Evolutionary conservation across 2,888 invertebrate genomes (phyloP), one percentile per base, ranked within the genome.

Genomic region (Escarpia spicata): DNA sequence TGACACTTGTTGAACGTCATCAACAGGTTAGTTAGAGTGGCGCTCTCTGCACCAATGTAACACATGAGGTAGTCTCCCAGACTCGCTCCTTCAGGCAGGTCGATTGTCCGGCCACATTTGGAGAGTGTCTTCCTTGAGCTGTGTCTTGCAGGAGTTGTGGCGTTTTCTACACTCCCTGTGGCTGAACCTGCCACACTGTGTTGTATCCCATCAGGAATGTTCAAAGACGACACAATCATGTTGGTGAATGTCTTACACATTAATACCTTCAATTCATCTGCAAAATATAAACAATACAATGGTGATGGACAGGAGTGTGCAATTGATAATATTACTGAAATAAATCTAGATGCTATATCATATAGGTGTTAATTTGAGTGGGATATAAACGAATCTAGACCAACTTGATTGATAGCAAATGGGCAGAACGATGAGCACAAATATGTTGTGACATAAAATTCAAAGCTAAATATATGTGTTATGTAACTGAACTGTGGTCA

Each of bases 31-130:
- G 97, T 97, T 92, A 98, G 96, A 0, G 97, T 97, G 93, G 97
- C 97, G 94, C 97, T 97, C 94, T 97, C 97, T 0, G 96, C 95
- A 0, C 98, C 98, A 93, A 98, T 96, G 95, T 97, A 98, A 92
- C 98, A 96, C 94, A 98, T 19, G 26, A 75, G 26, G 6, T 75
- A 75, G 26, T 75, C 75, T 15, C 19, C 75, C 75, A 75, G 26
- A 26, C n/a, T 75, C 26, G 26, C 26, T 75, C 6, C 26, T 26
- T 75, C 75, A 19, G 75, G 75, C 26, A 75, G 75, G n/a, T 75
- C 26, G 4, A 75, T 75, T 75, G 75, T 75, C 75, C 75, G 19
- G 6, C 75, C 75, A 75, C 75, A 75, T 75, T 75, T 75, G 75
- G 75, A 75, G n/a, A 75, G 75, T 26, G 75, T 75, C 75, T 3